A percentile compares a stretch with the other conserved stretches of the same genome.
These are phyloP conservation scores for Pseudomyrmex sp. DNA, from an alignment of 1,140 invertebrate species.

Conservation along the genomic window DNA sequence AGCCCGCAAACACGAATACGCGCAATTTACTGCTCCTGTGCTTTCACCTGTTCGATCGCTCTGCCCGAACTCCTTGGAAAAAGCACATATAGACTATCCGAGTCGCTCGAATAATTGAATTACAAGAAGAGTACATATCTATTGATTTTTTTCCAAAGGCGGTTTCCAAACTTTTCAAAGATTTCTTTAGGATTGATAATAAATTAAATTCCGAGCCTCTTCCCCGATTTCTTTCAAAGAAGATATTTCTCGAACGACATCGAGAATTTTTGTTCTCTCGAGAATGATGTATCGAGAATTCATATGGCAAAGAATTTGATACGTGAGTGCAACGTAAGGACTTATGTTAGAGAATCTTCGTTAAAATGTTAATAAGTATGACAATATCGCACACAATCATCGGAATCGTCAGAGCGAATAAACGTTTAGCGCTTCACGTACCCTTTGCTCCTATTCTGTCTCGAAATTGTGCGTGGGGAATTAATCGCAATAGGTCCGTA, in stretches of 20 bases:
- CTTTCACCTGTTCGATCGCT: conserved; percentile 75
- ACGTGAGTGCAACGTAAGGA: not conserved
- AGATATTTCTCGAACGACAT: not conserved
- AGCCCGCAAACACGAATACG: conserved; percentile 55
- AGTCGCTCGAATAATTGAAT: not conserved
- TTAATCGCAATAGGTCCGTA: conserved; percentile 74
- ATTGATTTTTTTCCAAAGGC: not conserved
- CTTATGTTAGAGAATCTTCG: not conserved
- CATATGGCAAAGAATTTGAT: not conserved
- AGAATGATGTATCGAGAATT: too few species aligned
- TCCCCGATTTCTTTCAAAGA: too few species aligned
- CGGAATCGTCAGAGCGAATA: conserved; percentile 64
- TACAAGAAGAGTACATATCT: conserved; percentile 3
- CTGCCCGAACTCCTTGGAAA: conserved; percentile 48
- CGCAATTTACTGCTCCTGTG: conserved; percentile 56
- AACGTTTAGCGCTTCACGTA: conserved; percentile 67
- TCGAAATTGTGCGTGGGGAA: conserved; percentile 39
- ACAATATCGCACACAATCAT: conserved; percentile 21
- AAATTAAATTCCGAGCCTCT: too few species aligned
- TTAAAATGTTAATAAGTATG: conserved; percentile 5
- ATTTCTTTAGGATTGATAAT: too few species aligned
- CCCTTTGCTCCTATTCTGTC: not conserved
- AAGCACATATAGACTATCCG: conserved; percentile 29
- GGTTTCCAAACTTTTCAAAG: too few species aligned
- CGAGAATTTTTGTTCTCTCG: not conserved